Conservation (phyloP, 2,113 vertebrate genomes). For the Poeciliopsis turrubarensis region DNA sequence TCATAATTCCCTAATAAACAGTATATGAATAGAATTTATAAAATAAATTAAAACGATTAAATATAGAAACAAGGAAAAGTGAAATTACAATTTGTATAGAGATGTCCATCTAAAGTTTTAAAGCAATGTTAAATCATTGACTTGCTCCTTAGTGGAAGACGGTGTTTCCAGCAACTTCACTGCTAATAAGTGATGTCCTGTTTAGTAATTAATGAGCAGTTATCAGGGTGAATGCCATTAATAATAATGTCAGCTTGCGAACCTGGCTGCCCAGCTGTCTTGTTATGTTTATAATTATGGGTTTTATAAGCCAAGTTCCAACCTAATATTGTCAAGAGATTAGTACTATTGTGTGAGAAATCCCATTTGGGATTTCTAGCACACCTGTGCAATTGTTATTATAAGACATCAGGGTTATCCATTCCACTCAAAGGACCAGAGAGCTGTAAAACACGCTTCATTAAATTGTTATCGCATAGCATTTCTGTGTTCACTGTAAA, state of each 20-base stretch:
- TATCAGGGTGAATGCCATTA: conserved; percentile 38
- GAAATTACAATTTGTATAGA: neutral
- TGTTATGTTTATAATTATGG: conserved; percentile 17
- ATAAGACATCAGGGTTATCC: neutral
- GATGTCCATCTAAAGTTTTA: neutral
- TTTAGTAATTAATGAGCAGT: conserved; percentile 40
- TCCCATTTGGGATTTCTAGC: neutral
- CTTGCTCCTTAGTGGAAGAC: neutral
- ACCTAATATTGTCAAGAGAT: conserved; percentile 4
- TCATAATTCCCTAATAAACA: neutral
- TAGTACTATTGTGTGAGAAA: neutral
- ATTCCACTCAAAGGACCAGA: neutral
- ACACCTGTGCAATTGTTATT: conserved; percentile 37
- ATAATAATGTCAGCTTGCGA: conserved; percentile 28
- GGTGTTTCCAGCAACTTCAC: conserved; percentile 11
- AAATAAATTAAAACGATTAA: no score
- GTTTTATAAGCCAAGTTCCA: conserved; percentile 9
- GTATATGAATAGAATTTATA: neutral
- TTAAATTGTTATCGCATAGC: neutral
- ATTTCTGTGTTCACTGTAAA: neutral
- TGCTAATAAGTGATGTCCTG: conserved; percentile 35
- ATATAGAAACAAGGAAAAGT: neutral
- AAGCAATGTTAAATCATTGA: neutral
- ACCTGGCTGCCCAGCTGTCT: conserved; percentile 11
- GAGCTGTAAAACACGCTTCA: neutral